Evolutionary conservation across 2,113 vertebrate species (phyloP).

Genomic region (Pelvicachromis taeniatus): DNA sequence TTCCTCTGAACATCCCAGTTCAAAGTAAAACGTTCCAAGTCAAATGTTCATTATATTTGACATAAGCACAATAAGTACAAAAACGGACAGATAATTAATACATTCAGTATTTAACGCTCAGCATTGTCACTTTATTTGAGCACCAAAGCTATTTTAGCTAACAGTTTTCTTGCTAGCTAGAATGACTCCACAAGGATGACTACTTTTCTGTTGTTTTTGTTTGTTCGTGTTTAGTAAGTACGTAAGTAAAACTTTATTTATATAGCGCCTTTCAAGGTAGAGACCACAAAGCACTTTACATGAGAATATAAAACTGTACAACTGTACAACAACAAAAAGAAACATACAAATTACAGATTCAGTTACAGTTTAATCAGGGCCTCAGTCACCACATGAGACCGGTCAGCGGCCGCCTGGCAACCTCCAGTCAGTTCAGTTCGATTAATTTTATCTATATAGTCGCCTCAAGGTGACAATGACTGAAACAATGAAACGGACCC

Average conservation of each 20-base stretch:
- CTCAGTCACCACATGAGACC: background rate
- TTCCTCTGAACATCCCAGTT: background rate
- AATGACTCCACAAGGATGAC: background rate
- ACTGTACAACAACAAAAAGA: too few relatives aligned
- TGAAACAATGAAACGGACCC: background rate
- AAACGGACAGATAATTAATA: background rate
- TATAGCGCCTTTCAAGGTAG: too few relatives aligned
- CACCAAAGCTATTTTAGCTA: background rate
- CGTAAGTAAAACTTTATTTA: too few relatives aligned
- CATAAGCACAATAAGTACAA: background rate
- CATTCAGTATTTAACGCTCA: background rate
- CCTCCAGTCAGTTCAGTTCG: background rate
- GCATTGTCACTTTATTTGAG: background rate
- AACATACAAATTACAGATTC: too few relatives aligned
- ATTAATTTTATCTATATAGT: background rate
- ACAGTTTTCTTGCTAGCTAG: background rate
- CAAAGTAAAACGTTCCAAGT: accelerated
- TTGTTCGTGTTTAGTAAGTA: background rate
- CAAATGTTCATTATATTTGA: background rate
- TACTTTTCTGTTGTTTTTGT: background rate
- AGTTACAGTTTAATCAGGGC: background rate
- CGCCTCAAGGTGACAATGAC: background rate
- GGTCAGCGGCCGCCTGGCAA: accelerated
- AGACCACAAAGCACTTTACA: too few relatives aligned
- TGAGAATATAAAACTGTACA: too few relatives aligned